These are phyloP conservation scores for Andricus quercusramuli DNA, from an alignment of 2,888 invertebrate genomes.

Conservation along the genomic window DNA sequence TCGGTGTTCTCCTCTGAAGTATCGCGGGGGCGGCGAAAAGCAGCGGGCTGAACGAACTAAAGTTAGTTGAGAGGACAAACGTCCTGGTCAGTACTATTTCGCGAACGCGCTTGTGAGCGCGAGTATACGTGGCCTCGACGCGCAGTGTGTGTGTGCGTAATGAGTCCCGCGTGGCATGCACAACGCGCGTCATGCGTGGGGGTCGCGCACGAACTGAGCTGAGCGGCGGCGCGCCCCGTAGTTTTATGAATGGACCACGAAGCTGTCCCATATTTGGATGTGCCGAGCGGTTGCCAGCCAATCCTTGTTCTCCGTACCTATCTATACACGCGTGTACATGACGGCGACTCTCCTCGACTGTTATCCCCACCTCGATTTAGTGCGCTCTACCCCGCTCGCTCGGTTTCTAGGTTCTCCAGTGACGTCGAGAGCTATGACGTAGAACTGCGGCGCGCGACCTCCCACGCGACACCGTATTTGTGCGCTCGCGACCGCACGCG, in stretches of 20 bases:
- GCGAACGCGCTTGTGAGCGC: not conserved
- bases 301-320: constrained; percentile 76
- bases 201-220: constrained; percentile 81
- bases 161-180: constrained; percentile 60
- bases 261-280: constrained; percentile 92
- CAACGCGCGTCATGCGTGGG: constrained; percentile 76
- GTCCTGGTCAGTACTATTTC: constrained; percentile 18
- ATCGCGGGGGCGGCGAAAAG: constrained; percentile 11
- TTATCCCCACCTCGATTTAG: constrained; percentile 44
- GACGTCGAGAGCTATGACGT: constrained; percentile 71
- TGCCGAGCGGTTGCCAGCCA: constrained; percentile 81
- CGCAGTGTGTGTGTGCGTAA: not conserved
- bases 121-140: constrained; percentile 10
- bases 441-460: constrained; percentile 54
- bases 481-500: constrained; percentile 61
- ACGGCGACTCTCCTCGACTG: constrained; percentile 48
- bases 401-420: constrained; percentile 64
- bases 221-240: constrained; percentile 84
- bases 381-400: constrained; percentile 52
- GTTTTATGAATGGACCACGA: constrained; percentile 91
- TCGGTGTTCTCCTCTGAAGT: not conserved
- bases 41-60: not conserved
- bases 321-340: constrained; percentile 55
- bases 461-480: constrained; percentile 43
- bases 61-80: not conserved